A percentile compares a stretch with the other conserved stretches of the same genome.
Conservation (phyloP, 2,797 vertebrate genomes). For the Ctenosaura bakeri region DNA sequence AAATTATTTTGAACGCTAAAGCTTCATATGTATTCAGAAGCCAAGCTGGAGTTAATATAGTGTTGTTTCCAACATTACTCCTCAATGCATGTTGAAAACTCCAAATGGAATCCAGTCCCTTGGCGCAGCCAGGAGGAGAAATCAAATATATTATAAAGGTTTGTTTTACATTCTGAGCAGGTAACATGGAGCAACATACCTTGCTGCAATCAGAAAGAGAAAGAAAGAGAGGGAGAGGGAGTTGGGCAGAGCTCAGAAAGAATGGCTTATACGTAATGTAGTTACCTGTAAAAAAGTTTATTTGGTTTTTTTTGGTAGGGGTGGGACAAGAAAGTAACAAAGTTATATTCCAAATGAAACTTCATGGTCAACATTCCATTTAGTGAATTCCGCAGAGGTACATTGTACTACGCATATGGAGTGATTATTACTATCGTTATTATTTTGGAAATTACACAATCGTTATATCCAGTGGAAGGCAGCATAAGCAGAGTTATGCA, state of each 20-base stretch:
- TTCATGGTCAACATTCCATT: too few relatives aligned
- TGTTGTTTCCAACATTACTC: constrained; percentile 50
- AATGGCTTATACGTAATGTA: too few relatives aligned
- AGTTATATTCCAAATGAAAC: too few relatives aligned
- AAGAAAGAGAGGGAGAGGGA: not conserved
- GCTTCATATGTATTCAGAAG: constrained; percentile 56
- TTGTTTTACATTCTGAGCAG: constrained; percentile 71
- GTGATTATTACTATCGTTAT: too few relatives aligned
- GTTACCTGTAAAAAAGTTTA: too few relatives aligned
- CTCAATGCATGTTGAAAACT: constrained; percentile 25
- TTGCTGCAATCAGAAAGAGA: constrained; percentile 43
- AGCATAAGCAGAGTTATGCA: too few relatives aligned
- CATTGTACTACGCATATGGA: too few relatives aligned
- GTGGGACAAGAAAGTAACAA: too few relatives aligned
- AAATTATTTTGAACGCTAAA: constrained; percentile 46
- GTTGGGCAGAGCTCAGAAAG: not conserved
- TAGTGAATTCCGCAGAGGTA: too few relatives aligned
- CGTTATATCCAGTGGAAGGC: too few relatives aligned
- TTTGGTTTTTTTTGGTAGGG: too few relatives aligned
- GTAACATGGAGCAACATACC: constrained; percentile 52
- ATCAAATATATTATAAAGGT: constrained; percentile 54
- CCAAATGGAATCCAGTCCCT: constrained; percentile 59
- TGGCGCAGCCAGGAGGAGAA: constrained; percentile 44
- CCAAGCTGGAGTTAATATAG: constrained; percentile 47
- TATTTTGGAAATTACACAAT: too few relatives aligned